phyloP scores from a whole-genome alignment of 2,888 invertebrate genomes.

The Sympetrum striolatum region DNA sequence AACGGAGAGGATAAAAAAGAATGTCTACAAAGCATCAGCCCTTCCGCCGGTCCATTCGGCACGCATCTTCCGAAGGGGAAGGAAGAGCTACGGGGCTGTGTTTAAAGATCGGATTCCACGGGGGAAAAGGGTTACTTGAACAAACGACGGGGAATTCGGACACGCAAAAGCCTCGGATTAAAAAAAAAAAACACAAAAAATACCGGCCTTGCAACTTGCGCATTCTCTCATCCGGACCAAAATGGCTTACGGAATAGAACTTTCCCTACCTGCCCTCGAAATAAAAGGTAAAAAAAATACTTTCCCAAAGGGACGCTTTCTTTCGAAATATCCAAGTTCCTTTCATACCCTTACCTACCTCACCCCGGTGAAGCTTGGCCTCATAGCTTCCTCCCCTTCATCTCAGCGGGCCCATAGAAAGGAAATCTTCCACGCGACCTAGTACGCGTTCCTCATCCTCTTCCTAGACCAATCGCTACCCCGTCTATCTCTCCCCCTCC shows the following conservation, averaged over 20 bases:
- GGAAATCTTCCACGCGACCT: neutral
- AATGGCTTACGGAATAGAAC: neutral
- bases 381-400: neutral
- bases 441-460: neutral
- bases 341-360: neutral
- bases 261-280: neutral
- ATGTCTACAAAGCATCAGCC: neutral
- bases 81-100: neutral
- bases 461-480: neutral
- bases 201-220: neutral
- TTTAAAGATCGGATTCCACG: neutral
- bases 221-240: neutral
- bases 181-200: neutral
- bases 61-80: neutral
- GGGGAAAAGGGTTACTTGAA: neutral
- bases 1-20: neutral
- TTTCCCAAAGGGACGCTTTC: neutral
- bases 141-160: neutral
- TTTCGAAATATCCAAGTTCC: neutral
- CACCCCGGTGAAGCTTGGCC: neutral
- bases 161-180: neutral
- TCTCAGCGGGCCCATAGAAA: neutral
- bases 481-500: neutral
- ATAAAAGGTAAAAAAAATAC: neutral
- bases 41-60: neutral